A percentile compares a stretch with the other conserved stretches of the same genome.
Conservation (phyloP, 2,888 invertebrate species). For the Eristalis pertinax region DNA sequence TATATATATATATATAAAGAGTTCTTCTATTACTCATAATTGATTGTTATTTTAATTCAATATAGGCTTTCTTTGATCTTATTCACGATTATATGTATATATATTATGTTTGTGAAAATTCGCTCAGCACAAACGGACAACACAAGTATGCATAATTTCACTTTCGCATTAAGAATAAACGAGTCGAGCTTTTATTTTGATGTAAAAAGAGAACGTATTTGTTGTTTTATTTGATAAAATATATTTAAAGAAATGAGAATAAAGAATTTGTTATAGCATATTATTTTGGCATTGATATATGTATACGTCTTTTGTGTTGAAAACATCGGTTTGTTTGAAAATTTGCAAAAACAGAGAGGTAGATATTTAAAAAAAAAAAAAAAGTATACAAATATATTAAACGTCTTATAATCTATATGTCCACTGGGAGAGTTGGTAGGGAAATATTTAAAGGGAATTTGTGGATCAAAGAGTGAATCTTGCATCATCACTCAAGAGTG, state of each 20-base stretch:
- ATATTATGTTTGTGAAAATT: conserved; percentile 37
- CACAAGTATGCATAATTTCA: conserved; percentile 28
- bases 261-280: background rate
- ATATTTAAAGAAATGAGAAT: background rate
- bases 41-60: conserved; percentile 44
- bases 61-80: conserved; percentile 40
- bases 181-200: background rate
- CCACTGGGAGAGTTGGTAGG: background rate
- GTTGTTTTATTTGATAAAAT: background rate
- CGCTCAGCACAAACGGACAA: conserved; percentile 47
- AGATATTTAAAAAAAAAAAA: background rate
- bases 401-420: background rate
- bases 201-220: conserved; percentile 14
- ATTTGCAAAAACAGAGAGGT: background rate
- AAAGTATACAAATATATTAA: no score
- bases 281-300: background rate
- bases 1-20: conserved; percentile 22
- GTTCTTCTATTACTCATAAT: conserved; percentile 37
- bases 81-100: conserved; percentile 30
- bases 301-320: background rate
- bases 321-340: background rate
- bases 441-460: background rate
- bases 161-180: background rate
- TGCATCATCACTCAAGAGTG: background rate
- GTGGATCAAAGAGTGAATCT: background rate